Evolutionary conservation across 2,113 vertebrate species (phyloP).

Genomic region (Arothron firmamentum): DNA sequence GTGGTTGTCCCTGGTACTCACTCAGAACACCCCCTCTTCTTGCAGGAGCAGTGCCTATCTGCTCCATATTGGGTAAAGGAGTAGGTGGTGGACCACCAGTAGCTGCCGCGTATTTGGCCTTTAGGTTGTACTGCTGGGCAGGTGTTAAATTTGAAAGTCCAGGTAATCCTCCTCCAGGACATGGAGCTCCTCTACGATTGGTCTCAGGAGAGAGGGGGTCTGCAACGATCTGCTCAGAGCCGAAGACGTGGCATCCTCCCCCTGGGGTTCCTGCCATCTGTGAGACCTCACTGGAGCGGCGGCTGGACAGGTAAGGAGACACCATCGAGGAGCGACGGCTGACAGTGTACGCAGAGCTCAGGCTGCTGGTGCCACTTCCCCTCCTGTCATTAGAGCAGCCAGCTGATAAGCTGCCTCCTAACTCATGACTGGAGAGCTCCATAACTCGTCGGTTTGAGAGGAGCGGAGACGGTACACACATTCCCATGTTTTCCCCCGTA

Average conservation of each 20-base stretch:
- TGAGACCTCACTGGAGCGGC: slow-evolving; percentile 79
- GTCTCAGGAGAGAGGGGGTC: slow-evolving; percentile 76
- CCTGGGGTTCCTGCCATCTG: slow-evolving; percentile 57
- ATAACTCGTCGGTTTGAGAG: slow-evolving; percentile 78
- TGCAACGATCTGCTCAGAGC: slow-evolving; percentile 59
- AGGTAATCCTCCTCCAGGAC: slow-evolving; percentile 70
- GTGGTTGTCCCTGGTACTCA: slow-evolving; percentile 67
- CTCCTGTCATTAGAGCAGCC: slow-evolving; percentile 78
- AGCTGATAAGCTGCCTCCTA: slow-evolving; percentile 46
- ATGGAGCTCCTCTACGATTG: slow-evolving; percentile 67
- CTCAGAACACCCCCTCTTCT: slow-evolving; percentile 62
- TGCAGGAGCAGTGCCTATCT: slow-evolving; percentile 46
- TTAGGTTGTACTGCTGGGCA: slow-evolving; percentile 88
- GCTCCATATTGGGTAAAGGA: slow-evolving; percentile 79
- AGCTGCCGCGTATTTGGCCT: slow-evolving; percentile 87
- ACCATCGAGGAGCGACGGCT: slow-evolving; percentile 89
- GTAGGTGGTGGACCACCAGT: slow-evolving; percentile 87
- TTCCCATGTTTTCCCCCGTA: slow-evolving; percentile 73
- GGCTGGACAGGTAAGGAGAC: slow-evolving; percentile 82
- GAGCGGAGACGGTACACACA: slow-evolving; percentile 68
- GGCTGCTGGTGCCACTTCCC: slow-evolving; percentile 87
- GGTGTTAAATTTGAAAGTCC: slow-evolving; percentile 83
- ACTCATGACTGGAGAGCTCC: slow-evolving; percentile 76
- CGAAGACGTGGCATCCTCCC: slow-evolving; percentile 59
- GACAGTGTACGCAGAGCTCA: slow-evolving; percentile 93